Base-by-base conservation (phyloP, 2,888 invertebrate species). In the Oasisia sp. region DNA sequence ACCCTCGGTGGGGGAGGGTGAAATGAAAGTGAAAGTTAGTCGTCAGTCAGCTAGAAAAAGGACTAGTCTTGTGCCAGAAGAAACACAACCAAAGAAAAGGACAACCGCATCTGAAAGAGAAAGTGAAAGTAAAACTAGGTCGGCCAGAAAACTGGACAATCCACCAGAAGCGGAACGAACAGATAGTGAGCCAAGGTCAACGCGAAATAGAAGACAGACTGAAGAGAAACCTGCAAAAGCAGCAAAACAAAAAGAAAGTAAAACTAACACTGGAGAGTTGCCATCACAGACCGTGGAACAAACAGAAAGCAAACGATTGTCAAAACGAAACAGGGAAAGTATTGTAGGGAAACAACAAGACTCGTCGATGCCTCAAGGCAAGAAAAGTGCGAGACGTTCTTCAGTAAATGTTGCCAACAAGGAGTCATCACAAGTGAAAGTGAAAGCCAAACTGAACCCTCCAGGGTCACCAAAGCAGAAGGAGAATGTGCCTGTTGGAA, bases 191-290 rank as follows among this genome's bases (percentile, higher is more conserved):
- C 7, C 27, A 19, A 74, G 74, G n/a, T 74, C 74, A 74, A 19
- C 27, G n/a, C 5, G 74, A 74, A 74, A 74, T 74, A 74, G 74
- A 74, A 74, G 27, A 74, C 74, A 74, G 74, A 74, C 27, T 74
- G 74, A 74, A 27, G 74, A 27, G 74, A 74, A 74, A 74, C 74
- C n/a, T 19, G 19, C 74, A 74, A 74, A 7, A 74, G 74, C 74
- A 74, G n/a, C 74, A 74, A 74, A 74, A 74, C 74, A n/a, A 74
- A 74, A 74, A 74, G 74, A 74, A 74, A 74, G 74, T 74, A 27
- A 74, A 74, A n/a, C 14, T 74, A 74, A 27, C 19, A 19, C 56
- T 74, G 74, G n/a, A 74, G 74, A 74, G 27, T 3, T 74, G 74
- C 27, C 74, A 74, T 74, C 74, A 74, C 74, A 7, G 19, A 19